Percentiles rank a stretch among this genome's conserved stretches.
Evolutionary conservation across 2,797 vertebrate species (phyloP).

Genomic region (Sparus aurata): DNA sequence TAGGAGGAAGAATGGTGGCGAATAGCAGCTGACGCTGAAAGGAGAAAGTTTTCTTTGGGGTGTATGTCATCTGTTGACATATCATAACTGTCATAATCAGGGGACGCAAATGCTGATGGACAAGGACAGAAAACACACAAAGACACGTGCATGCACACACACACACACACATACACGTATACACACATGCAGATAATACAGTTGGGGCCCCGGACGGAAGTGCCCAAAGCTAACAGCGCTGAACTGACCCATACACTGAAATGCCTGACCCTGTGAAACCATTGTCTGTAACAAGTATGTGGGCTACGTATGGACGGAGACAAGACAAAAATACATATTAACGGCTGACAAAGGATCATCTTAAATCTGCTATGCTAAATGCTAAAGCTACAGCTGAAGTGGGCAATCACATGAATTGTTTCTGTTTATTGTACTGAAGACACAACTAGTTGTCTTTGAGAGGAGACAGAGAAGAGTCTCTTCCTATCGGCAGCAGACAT

Average conservation of each 20-base stretch:
- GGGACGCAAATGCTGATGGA: constrained; percentile 61
- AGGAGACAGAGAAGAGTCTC: not conserved
- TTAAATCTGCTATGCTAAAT: constrained; percentile 2
- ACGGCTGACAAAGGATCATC: not conserved
- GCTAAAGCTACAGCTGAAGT: constrained; percentile 1
- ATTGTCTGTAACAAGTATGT: constrained; percentile 75
- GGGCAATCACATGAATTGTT: not conserved
- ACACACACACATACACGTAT: constrained; percentile 15
- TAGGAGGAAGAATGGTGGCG: not conserved
- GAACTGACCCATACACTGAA: constrained; percentile 77
- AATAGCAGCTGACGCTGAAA: constrained; percentile 39
- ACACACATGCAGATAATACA: constrained; percentile 72
- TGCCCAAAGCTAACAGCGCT: constrained; percentile 77
- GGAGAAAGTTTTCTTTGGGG: constrained; percentile 48
- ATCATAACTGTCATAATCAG: constrained; percentile 67
- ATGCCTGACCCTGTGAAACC: constrained; percentile 84
- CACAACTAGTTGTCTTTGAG: not conserved
- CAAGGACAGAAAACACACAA: constrained; percentile 57
- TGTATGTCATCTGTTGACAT: constrained; percentile 64
- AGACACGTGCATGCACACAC: constrained; percentile 3
- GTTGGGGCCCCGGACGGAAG: constrained; percentile 81
- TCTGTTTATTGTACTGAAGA: constrained; percentile 27
- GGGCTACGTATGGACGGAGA: constrained; percentile 42
- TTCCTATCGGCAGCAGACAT: not conserved
- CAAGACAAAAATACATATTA: constrained; percentile 50